A percentile compares a stretch with the other conserved stretches of the same genome.
These are phyloP conservation scores for Parascotia fuliginaria DNA, from an alignment of 2,888 invertebrate species.

Conservation along the genomic window DNA sequence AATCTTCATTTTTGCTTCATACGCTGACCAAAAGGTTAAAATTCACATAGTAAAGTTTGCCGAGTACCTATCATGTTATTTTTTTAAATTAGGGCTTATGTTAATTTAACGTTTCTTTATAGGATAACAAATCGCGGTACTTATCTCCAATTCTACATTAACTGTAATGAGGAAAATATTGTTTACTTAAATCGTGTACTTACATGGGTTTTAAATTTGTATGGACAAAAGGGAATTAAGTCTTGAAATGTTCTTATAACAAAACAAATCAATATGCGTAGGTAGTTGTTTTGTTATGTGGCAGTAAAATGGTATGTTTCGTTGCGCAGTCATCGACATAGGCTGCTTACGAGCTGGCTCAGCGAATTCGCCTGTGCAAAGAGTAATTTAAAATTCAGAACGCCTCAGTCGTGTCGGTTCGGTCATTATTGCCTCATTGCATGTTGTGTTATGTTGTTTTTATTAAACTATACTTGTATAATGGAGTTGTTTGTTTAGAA, in stretches of 20 bases:
- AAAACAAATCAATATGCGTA: conserved; percentile 3
- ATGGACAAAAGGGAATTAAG: neutral
- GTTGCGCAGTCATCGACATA: conserved; percentile 38
- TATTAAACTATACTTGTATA: conserved; percentile 24
- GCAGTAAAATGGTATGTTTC: conserved; percentile 33
- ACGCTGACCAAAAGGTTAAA: no score
- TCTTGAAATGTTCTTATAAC: neutral
- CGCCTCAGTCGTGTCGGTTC: conserved; percentile 61
- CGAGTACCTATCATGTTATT: no score
- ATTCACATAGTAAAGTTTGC: no score
- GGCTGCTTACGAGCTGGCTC: conserved; percentile 69
- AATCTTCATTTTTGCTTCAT: no score
- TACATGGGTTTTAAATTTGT: no score
- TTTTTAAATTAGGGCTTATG: no score
- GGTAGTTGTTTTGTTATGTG: conserved; percentile 4
- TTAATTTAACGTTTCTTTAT: no score
- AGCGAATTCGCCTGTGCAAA: conserved; percentile 72
- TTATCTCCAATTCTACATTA: no score
- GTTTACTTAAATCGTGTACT: no score
- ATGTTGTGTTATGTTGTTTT: conserved; percentile 40
- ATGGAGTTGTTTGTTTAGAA: conserved; percentile 19
- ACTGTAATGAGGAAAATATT: no score
- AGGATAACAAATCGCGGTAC: no score
- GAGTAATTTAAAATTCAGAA: conserved; percentile 82
- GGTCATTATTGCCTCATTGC: conserved; percentile 71